A percentile compares a stretch with the other conserved stretches of the same genome.
These are phyloP conservation scores for Phenganax subtilis DNA, from an alignment of 92 coral and sea anemone species.

Conservation along the genomic window DNA sequence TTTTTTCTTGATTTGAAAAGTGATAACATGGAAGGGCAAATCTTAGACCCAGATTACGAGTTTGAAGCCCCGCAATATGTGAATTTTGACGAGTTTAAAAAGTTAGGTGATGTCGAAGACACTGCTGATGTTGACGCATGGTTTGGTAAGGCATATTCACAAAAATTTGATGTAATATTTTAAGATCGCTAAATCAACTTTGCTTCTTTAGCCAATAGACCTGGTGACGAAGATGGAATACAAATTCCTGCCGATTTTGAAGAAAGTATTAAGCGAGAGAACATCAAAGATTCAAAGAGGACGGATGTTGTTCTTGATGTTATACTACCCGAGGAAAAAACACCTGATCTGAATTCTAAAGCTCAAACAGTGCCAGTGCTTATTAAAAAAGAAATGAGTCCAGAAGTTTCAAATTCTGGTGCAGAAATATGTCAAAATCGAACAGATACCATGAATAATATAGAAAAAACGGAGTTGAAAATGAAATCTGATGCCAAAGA, in stretches of 20 bases:
- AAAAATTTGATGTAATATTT: background rate
- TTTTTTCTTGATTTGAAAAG: slow-evolving; percentile 1
- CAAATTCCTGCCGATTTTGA: slow-evolving; percentile 44
- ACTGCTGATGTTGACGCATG: slow-evolving; percentile 67
- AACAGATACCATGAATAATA: too few species aligned
- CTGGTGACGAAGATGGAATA: slow-evolving; percentile 73
- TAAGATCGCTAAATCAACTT: slow-evolving; percentile 4
- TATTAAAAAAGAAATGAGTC: slow-evolving; percentile 14
- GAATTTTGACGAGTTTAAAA: slow-evolving; percentile 45
- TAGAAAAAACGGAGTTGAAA: background rate
- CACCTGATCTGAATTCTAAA: background rate
- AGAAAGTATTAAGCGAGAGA: background rate
- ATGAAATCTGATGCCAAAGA: slow-evolving; percentile 7
- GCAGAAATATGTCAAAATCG: background rate
- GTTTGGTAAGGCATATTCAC: slow-evolving; percentile 71
- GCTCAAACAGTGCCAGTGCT: slow-evolving; percentile 2
- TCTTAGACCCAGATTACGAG: slow-evolving; percentile 61
- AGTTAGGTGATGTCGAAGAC: slow-evolving; percentile 35
- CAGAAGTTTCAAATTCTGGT: slow-evolving; percentile 31
- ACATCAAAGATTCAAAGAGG: background rate
- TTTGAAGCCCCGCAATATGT: slow-evolving; percentile 96
- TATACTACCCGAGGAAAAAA: background rate
- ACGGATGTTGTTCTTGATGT: background rate
- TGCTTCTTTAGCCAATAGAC: slow-evolving; percentile 53
- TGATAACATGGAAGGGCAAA: slow-evolving; percentile 5